These are phyloP conservation scores for Phrixothrix hirtus DNA, from an alignment of 2,888 invertebrate genomes.

Conservation along the genomic window DNA sequence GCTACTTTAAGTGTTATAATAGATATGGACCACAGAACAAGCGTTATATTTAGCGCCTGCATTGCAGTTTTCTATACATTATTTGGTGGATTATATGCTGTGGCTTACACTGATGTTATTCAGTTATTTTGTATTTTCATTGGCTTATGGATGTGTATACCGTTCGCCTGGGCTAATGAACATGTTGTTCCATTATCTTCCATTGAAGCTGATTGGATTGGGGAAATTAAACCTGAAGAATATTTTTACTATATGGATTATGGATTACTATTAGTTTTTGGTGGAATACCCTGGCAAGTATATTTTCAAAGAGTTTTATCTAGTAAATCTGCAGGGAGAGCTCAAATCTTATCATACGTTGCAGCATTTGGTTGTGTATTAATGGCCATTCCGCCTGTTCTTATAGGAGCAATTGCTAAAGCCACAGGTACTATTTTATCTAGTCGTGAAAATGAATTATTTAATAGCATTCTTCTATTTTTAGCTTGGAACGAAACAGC, in stretches of 20 bases:
- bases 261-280: conserved; percentile 86
- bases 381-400: conserved; percentile 96
- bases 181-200: conserved; percentile 81
- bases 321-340: conserved; percentile 90
- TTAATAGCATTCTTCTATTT: neutral
- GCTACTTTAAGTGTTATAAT: conserved; percentile 97
- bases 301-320: conserved; percentile 98
- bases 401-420: conserved; percentile 96
- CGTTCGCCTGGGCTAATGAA: conserved; percentile 89
- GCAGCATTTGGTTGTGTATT: conserved; percentile 94
- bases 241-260: conserved; percentile 86
- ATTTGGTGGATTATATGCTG: conserved; percentile 96
- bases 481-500: conserved; percentile 95
- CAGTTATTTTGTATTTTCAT: conserved; percentile 97
- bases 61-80: conserved; percentile 98
- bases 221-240: conserved; percentile 70
- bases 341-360: conserved; percentile 92
- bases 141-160: conserved; percentile 97
- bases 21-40: conserved; percentile 89
- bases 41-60: conserved; percentile 92
- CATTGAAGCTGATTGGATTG: conserved; percentile 90
- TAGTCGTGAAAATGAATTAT: neutral
- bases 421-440: conserved; percentile 70
- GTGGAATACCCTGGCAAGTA: conserved; percentile 98
- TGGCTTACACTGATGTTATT: conserved; percentile 98